Percentiles rank a stretch among this genome's conserved stretches.
These are phyloP conservation scores for Chalcis sispes DNA, from an alignment of 2,888 invertebrate species.

Conservation along the genomic window DNA sequence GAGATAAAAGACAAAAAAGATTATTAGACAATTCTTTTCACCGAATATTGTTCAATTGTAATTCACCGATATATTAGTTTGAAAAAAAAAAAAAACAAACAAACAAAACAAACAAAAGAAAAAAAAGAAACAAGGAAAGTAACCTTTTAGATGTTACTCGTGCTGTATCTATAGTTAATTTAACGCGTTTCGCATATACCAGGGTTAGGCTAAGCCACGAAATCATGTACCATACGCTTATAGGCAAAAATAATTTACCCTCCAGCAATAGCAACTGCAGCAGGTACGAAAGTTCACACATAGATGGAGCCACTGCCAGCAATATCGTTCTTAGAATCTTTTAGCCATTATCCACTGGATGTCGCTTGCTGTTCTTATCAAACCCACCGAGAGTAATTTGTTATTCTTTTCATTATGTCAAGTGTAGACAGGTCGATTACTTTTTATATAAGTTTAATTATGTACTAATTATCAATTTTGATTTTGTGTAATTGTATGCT, in stretches of 20 bases:
- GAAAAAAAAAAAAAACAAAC: too few species aligned
- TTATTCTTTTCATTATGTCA: background rate
- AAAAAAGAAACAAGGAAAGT: too few species aligned
- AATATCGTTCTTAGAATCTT: background rate
- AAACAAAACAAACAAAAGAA: background rate
- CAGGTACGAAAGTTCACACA: background rate
- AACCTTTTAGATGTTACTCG: too few species aligned
- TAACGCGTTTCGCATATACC: background rate
- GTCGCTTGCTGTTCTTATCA: conserved; percentile 43
- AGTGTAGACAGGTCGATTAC: background rate
- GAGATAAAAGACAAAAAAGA: conserved; percentile 14
- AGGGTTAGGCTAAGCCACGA: background rate
- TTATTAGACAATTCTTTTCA: background rate
- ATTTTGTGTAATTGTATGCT: too few species aligned
- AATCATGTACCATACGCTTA: conserved; percentile 33
- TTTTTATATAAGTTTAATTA: background rate
- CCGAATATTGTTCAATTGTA: background rate
- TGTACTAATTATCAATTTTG: too few species aligned
- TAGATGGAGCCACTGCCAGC: conserved; percentile 48
- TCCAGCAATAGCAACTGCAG: conserved; percentile 17
- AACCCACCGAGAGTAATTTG: background rate
- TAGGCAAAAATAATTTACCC: conserved; percentile 40
- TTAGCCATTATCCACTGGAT: conserved; percentile 37
- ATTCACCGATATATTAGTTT: background rate
- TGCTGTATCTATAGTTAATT: too few species aligned